These are phyloP conservation scores for Nothocercus nigrocapillus DNA, from an alignment of 2,113 vertebrate species.

Conservation along the genomic window DNA sequence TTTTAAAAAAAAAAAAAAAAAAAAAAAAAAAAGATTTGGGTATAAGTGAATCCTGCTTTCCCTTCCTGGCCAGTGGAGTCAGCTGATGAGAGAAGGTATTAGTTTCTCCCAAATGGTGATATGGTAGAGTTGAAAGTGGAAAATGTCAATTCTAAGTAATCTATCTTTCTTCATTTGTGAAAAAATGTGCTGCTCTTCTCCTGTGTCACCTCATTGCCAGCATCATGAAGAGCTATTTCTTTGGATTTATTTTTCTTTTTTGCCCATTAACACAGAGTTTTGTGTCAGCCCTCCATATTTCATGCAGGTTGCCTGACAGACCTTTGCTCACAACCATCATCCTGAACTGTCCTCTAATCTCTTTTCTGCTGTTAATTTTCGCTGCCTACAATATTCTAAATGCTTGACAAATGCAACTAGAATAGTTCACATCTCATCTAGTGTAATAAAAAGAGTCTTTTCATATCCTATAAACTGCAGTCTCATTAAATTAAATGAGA, in stretches of 20 bases:
- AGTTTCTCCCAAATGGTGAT: background rate
- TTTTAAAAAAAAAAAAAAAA: background rate
- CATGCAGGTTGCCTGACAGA: background rate
- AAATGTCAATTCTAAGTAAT: background rate
- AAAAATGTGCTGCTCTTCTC: background rate
- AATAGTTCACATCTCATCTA: conserved; percentile 25
- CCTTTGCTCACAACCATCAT: background rate
- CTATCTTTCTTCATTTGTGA: background rate
- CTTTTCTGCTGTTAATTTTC: background rate
- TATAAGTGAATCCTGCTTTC: background rate
- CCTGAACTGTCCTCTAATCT: background rate
- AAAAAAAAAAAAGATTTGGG: background rate
- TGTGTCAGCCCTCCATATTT: background rate
- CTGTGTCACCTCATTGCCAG: background rate
- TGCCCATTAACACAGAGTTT: background rate
- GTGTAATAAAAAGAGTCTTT: background rate
- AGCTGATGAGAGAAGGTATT: background rate
- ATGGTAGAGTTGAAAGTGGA: background rate
- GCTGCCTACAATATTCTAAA: background rate
- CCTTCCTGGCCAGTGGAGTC: background rate
- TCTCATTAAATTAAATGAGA: conserved; percentile 39
- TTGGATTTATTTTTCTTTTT: background rate
- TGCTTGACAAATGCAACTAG: background rate
- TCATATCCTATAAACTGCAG: conserved; percentile 19
- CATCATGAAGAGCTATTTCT: background rate